phyloP scores from a whole-genome alignment of 2,888 invertebrate genomes.

The Digitonthophagus gazella region DNA sequence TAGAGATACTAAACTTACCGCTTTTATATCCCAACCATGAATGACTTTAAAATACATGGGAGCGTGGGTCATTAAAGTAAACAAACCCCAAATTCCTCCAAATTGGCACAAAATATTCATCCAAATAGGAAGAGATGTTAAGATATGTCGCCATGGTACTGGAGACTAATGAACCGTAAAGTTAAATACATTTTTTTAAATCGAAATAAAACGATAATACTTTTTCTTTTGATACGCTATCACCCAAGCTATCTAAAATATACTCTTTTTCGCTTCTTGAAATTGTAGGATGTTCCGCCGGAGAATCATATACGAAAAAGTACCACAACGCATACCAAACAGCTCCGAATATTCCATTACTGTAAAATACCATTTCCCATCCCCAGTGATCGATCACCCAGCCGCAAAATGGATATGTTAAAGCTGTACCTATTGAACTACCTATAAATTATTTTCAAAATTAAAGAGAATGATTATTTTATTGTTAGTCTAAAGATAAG shows the following conservation, averaged over 20 bases:
- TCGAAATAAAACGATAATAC: not conserved
- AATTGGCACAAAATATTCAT: slow-evolving; percentile 63
- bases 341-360: slow-evolving; percentile 60
- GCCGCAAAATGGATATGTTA: slow-evolving; percentile 71
- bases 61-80: slow-evolving; percentile 67
- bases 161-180: slow-evolving; percentile 42
- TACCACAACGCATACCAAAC: slow-evolving; percentile 68
- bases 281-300: slow-evolving; percentile 65
- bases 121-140: slow-evolving; percentile 63
- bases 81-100: slow-evolving; percentile 68
- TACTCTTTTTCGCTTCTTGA: slow-evolving; percentile 57
- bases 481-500: too few species aligned
- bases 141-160: slow-evolving; percentile 63
- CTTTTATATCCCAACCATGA: slow-evolving; percentile 66
- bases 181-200: not conserved
- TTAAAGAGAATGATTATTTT: not conserved
- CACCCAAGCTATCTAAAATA: slow-evolving; percentile 58
- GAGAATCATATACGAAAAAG: slow-evolving; percentile 62
- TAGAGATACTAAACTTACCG: slow-evolving; percentile 58
- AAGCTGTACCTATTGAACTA: slow-evolving; percentile 64
- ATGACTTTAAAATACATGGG: slow-evolving; percentile 69
- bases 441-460: slow-evolving; percentile 45
- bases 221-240: slow-evolving; percentile 18
- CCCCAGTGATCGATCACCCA: slow-evolving; percentile 62
- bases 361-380: slow-evolving; percentile 72